These are phyloP conservation scores for Itoplectis maculator DNA, from an alignment of 2,888 invertebrate species.

Conservation along the genomic window DNA sequence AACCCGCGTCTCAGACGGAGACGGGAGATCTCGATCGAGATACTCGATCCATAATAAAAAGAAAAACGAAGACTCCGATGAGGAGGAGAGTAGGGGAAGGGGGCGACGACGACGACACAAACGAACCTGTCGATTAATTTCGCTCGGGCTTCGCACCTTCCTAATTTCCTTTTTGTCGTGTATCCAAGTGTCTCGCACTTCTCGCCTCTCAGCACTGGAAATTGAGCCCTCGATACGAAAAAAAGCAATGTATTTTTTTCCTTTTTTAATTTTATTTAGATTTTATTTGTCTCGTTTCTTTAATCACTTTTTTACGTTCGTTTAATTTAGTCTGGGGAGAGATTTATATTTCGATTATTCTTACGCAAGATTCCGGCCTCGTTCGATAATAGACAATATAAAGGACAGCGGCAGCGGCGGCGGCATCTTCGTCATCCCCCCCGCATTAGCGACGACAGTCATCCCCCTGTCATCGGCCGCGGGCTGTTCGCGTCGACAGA, in stretches of 20 bases:
- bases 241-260: background rate
- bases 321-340: background rate
- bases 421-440: conserved; percentile 50
- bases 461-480: conserved; percentile 67
- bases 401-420: conserved; percentile 45
- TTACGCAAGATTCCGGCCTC: conserved; percentile 61
- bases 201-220: background rate
- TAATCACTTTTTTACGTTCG: background rate
- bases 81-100: no score
- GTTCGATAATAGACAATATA: conserved; percentile 51
- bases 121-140: conserved; percentile 39
- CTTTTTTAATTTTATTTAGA: background rate
- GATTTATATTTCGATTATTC: conserved; percentile 55
- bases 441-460: conserved; percentile 52
- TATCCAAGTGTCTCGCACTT: background rate
- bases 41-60: conserved; percentile 27
- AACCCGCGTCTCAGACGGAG: conserved; percentile 24
- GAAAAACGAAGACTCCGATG: conserved; percentile 29
- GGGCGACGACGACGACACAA: conserved; percentile 12
- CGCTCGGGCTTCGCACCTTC: conserved; percentile 17
- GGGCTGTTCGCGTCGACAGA: conserved; percentile 62
- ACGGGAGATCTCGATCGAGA: conserved; percentile 42
- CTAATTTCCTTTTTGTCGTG: background rate
- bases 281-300: no score
- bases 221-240: background rate